Percentiles rank a stretch among this genome's conserved stretches.
Evolutionary conservation across 1,140 invertebrate genomes (phyloP).

Genomic region (Aphis craccivora): DNA sequence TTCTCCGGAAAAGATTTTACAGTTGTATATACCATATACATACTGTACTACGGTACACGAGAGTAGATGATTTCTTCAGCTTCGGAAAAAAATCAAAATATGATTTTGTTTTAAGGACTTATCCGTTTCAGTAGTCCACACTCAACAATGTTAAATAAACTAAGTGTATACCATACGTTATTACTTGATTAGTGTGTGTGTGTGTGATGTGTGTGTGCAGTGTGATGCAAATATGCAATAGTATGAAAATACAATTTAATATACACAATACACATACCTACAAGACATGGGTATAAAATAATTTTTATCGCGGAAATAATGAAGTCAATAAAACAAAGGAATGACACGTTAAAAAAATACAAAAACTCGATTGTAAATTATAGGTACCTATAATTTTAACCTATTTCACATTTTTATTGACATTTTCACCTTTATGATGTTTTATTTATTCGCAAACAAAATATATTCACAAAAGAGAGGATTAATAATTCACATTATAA

Average conservation of each 20-base stretch:
- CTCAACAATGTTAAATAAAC: not conserved
- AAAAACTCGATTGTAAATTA: not conserved
- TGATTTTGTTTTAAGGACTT: not conserved
- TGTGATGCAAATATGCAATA: not conserved
- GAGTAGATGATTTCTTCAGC: not conserved
- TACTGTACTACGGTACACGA: not conserved
- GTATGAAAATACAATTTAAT: not conserved
- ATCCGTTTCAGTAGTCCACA: not conserved
- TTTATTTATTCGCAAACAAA: too few species aligned
- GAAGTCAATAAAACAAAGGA: conserved; percentile 1
- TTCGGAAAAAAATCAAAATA: not conserved
- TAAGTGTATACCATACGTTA: not conserved
- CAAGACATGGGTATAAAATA: not conserved
- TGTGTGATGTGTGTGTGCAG: not conserved
- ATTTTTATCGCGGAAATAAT: not conserved
- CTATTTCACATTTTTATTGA: not conserved
- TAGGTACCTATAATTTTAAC: not conserved
- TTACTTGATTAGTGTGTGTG: not conserved
- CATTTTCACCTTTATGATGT: not conserved
- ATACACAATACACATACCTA: not conserved
- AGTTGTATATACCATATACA: not conserved
- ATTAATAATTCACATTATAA: too few species aligned
- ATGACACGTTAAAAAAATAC: not conserved
- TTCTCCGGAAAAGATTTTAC: not conserved
- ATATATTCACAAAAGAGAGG: too few species aligned